A percentile compares a stretch with the other conserved stretches of the same genome.
Evolutionary conservation across 2,797 vertebrate genomes (phyloP).

Genomic region (Cuculus canorus): DNA sequence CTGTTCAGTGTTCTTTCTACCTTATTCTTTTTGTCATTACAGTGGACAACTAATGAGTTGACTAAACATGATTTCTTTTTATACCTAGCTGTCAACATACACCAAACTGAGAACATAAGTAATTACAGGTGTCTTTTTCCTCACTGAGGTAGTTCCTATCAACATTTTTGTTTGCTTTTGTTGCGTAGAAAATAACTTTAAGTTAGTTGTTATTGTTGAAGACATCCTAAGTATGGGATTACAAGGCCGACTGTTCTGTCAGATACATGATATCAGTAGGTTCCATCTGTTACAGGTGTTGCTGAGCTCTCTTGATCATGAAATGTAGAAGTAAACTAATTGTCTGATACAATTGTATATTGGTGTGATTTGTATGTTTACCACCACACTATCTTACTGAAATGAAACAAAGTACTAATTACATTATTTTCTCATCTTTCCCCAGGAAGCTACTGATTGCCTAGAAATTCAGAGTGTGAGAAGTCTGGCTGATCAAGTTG

Average conservation of each 20-base stretch:
- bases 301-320: background rate
- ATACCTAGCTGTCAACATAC: background rate
- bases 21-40: background rate
- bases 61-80: background rate
- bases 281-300: background rate
- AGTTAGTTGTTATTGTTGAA: background rate
- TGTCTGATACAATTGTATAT: background rate
- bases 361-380: background rate
- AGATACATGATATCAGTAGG: background rate
- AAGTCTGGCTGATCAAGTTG: constrained; percentile 63
- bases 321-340: background rate
- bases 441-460: constrained; percentile 51
- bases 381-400: background rate
- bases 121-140: background rate
- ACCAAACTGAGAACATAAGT: background rate
- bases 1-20: background rate
- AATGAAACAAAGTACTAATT: constrained; percentile 29
- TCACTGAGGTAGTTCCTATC: background rate
- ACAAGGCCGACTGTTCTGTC: background rate
- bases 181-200: background rate
- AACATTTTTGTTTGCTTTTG: background rate
- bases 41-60: background rate
- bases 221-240: background rate
- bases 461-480: constrained; percentile 64
- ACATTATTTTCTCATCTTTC: constrained; percentile 42